Base-by-base conservation (phyloP, 2,888 invertebrate species). In the Orchestes rusci region DNA sequence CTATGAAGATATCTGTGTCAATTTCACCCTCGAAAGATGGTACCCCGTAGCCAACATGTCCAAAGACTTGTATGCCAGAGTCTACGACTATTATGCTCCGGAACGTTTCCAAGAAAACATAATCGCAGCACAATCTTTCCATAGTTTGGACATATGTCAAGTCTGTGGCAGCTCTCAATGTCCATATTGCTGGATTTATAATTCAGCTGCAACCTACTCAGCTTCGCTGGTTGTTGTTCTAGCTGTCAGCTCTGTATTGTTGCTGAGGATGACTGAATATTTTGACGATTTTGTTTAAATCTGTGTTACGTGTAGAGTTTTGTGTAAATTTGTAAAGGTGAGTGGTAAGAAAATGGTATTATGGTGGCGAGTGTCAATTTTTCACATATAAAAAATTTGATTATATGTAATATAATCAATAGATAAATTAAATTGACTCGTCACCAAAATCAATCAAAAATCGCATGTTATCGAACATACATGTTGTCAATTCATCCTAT, bases 41-140 rank as follows among this genome's bases (percentile, higher is more conserved):
- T 86, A 79, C 70, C 95, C 95, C 0, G 92, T 95, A 2, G 95
- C 95, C 36, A 96, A 96, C 70, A 89, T 94, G 87, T 93, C 95
- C 1, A 77, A 91, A 33, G 92, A 89, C 68, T 76, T 95, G 55
- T 84, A 91, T 3, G 82, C 93, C 40, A 77, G 88, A 43, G 83
- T 95, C 8, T 96, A 93, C 69, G 95, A 96, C 71, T 95, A 93
- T 67, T 95, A 95, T 69, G 87, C 94, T 41, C 95, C 95, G 60
- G 92, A 92, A 68, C 85, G 92, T 17, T 93, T 85, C 70, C 92
- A 92, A 70, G 91, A 92, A 73, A 84, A 86, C 1, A 86, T 93
- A 68, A 89, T 90, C 66, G 90, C 92, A 71, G 80, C 90, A 2
- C 73, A 88, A 35, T 84, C 88, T 13, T 85, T 89, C 0, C 91